phyloP scores from a whole-genome alignment of 2,797 vertebrate species.

The Paguma larvata region DNA sequence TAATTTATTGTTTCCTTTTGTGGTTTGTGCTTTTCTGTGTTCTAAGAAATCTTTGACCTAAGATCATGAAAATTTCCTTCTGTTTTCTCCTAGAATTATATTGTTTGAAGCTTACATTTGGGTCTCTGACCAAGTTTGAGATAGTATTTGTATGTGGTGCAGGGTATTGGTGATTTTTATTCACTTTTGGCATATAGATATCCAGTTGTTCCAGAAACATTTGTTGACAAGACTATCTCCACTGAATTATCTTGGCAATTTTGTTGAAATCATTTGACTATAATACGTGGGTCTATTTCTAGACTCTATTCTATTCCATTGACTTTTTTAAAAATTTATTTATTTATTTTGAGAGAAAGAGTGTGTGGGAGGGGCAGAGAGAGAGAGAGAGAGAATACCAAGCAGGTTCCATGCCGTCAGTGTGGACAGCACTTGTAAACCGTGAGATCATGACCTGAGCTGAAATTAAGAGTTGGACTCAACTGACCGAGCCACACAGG shows the following conservation, averaged over 20 bases:
- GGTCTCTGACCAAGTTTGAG: not conserved
- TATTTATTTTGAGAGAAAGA: too few relatives aligned
- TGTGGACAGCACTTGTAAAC: too few relatives aligned
- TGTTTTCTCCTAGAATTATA: not conserved
- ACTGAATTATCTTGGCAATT: not conserved
- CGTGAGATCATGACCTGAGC: too few relatives aligned
- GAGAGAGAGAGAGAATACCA: too few relatives aligned
- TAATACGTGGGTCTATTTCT: not conserved
- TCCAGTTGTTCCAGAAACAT: not conserved
- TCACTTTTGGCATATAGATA: not conserved
- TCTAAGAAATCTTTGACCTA: conserved; percentile 48
- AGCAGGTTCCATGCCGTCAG: too few relatives aligned
- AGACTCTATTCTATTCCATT: not conserved
- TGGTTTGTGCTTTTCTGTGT: not conserved
- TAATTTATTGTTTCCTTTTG: conserved; percentile 9
- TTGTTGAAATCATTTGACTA: conserved; percentile 1
- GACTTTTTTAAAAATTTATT: not conserved
- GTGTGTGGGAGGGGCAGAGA: too few relatives aligned
- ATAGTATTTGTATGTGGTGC: not conserved
- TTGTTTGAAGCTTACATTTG: conserved; percentile 1
- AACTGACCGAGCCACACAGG: too few relatives aligned
- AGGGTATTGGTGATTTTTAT: not conserved
- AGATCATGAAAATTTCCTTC: not conserved
- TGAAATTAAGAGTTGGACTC: too few relatives aligned
- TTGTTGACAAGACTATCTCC: not conserved